Percentiles rank a stretch among this genome's conserved stretches.
Evolutionary conservation across 2,888 invertebrate species (phyloP).

Genomic region (Himalopsyche japonica): DNA sequence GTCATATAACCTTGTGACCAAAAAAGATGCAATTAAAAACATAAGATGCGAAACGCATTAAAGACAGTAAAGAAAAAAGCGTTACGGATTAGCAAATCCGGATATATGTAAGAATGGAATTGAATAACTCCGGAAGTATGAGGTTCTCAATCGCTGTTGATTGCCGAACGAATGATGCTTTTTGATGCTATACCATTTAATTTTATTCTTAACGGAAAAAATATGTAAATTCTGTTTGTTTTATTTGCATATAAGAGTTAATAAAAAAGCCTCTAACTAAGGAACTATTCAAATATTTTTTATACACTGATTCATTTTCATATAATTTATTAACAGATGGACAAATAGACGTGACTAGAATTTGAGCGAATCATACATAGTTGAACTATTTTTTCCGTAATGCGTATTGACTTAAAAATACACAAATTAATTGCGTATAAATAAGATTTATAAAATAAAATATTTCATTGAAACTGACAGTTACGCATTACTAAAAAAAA

Average conservation of each 20-base stretch:
- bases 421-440: too few relatives aligned
- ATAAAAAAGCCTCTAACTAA: too few relatives aligned
- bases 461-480: too few relatives aligned
- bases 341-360: too few relatives aligned
- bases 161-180: neutral
- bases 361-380: too few relatives aligned
- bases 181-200: neutral
- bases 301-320: too few relatives aligned
- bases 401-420: too few relatives aligned
- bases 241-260: neutral
- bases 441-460: too few relatives aligned
- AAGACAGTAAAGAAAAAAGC: neutral
- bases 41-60: neutral
- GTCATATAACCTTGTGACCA: neutral
- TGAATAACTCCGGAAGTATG: neutral
- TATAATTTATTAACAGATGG: too few relatives aligned
- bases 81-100: neutral
- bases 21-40: neutral
- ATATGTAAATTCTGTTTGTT: neutral
- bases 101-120: neutral
- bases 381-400: too few relatives aligned
- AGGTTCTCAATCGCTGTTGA: neutral
- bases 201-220: neutral
- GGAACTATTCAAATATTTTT: too few relatives aligned
- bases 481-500: too few relatives aligned